Percentiles rank a stretch among this genome's conserved stretches.
These are phyloP conservation scores for Scomber japonicus DNA, from an alignment of 2,113 vertebrate species.

Conservation along the genomic window DNA sequence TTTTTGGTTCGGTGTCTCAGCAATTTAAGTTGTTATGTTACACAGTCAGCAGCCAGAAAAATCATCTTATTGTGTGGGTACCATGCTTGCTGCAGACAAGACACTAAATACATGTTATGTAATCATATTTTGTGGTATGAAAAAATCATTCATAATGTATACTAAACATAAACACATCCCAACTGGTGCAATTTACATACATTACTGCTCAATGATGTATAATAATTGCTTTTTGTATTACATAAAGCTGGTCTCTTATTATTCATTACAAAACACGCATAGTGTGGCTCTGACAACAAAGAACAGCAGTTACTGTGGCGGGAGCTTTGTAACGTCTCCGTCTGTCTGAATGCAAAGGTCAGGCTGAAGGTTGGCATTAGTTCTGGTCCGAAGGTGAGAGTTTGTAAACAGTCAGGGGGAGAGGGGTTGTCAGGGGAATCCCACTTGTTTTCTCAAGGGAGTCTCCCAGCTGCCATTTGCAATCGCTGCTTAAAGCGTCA, in stretches of 20 bases:
- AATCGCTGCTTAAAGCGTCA: slow-evolving; percentile 19
- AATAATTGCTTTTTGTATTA: slow-evolving; percentile 10
- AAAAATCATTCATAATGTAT: background rate
- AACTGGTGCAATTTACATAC: slow-evolving; percentile 3
- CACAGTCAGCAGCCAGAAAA: background rate
- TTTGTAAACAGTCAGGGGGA: slow-evolving; percentile 47
- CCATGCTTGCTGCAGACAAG: background rate
- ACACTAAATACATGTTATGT: background rate
- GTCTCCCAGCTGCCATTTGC: slow-evolving; percentile 31
- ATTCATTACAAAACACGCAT: slow-evolving; percentile 39
- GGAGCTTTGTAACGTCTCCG: slow-evolving; percentile 30
- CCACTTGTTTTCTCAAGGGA: slow-evolving; percentile 60
- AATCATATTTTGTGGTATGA: background rate
- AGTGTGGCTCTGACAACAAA: slow-evolving; percentile 32
- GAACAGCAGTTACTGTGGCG: slow-evolving; percentile 14
- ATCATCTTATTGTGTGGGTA: background rate
- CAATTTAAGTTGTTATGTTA: background rate
- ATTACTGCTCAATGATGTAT: background rate
- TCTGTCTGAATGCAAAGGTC: slow-evolving; percentile 66
- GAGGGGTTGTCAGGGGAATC: slow-evolving; percentile 7
- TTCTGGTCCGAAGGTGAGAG: slow-evolving; percentile 65
- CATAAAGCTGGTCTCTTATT: background rate
- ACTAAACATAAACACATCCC: background rate
- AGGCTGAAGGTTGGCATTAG: slow-evolving; percentile 60
- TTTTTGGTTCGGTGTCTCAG: background rate